These are phyloP conservation scores for Cirrhinus mrigala DNA, from an alignment of 2,797 vertebrate species.

Conservation along the genomic window DNA sequence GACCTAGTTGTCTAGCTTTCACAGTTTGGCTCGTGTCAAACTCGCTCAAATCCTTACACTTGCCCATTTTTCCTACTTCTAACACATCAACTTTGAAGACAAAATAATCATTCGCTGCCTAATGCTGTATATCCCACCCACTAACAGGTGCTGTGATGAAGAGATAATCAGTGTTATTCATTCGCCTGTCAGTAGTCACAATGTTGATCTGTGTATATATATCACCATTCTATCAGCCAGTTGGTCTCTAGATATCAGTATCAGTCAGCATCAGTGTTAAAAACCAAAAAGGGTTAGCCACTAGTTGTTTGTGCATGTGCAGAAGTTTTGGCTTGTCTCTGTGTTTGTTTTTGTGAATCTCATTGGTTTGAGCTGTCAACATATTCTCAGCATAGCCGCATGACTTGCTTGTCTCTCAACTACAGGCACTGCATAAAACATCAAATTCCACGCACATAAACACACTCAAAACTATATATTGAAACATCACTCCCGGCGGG, in stretches of 20 bases:
- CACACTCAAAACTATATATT: conserved; percentile 26
- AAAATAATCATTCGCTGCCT: too few species aligned
- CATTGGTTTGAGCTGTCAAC: background rate
- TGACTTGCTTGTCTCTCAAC: background rate
- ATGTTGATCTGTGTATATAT: too few species aligned
- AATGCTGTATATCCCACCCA: too few species aligned
- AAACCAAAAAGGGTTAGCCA: background rate
- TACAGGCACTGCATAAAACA: conserved; percentile 19
- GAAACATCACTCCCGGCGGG: background rate
- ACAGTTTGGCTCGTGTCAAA: too few species aligned
- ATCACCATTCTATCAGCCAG: too few species aligned
- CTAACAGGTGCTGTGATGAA: too few species aligned
- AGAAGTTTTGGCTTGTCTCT: background rate
- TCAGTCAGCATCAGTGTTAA: background rate
- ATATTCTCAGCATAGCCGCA: background rate
- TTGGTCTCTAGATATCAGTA: background rate
- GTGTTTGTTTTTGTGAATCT: background rate
- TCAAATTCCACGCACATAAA: conserved; percentile 27
- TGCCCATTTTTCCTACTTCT: too few species aligned
- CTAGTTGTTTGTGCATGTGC: background rate
- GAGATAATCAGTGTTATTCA: too few species aligned
- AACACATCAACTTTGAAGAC: too few species aligned
- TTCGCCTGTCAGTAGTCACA: too few species aligned
- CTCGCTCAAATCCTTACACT: too few species aligned
- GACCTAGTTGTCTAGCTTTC: too few species aligned